These are phyloP conservation scores for Caenorhabditis sp. DNA, from an alignment of 2,888 invertebrate species.

Conservation along the genomic window DNA sequence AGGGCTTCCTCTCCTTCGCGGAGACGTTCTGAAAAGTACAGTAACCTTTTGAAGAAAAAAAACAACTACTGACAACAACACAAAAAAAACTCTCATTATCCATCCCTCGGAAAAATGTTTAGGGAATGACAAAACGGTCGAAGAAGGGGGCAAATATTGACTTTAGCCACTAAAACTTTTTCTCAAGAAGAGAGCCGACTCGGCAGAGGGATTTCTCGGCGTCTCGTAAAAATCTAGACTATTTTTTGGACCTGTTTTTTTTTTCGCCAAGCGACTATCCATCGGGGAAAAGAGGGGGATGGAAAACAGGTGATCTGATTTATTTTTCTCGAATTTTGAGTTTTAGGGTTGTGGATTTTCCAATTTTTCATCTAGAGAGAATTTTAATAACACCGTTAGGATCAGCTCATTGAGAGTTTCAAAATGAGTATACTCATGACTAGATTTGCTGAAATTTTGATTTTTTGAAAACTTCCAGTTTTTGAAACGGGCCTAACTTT, in stretches of 20 bases:
- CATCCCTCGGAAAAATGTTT: not conserved
- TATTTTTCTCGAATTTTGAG: too few relatives aligned
- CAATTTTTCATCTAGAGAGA: not conserved
- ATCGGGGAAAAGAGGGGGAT: not conserved
- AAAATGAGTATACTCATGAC: too few relatives aligned
- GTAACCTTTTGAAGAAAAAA: not conserved
- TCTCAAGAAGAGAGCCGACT: slow-evolving; percentile 22
- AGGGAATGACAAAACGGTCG: not conserved
- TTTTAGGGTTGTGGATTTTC: not conserved
- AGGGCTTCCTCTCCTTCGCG: slow-evolving; percentile 69
- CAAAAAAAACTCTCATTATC: not conserved
- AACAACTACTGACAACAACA: not conserved
- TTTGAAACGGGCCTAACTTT: too few relatives aligned
- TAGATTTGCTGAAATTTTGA: too few relatives aligned
- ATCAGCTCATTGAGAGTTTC: not conserved
- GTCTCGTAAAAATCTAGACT: not conserved
- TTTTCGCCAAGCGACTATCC: too few relatives aligned
- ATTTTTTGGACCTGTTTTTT: too few relatives aligned
- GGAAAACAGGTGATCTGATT: slow-evolving; percentile 4
- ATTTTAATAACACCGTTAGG: not conserved
- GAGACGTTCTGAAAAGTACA: slow-evolving; percentile 58
- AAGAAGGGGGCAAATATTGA: slow-evolving; percentile 24
- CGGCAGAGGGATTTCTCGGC: slow-evolving; percentile 18
- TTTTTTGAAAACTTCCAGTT: too few relatives aligned
- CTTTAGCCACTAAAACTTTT: not conserved